Percentiles rank a stretch among this genome's conserved stretches.
phyloP scores from a whole-genome alignment of 2,888 invertebrate species.

The Coenonympha arcania region DNA sequence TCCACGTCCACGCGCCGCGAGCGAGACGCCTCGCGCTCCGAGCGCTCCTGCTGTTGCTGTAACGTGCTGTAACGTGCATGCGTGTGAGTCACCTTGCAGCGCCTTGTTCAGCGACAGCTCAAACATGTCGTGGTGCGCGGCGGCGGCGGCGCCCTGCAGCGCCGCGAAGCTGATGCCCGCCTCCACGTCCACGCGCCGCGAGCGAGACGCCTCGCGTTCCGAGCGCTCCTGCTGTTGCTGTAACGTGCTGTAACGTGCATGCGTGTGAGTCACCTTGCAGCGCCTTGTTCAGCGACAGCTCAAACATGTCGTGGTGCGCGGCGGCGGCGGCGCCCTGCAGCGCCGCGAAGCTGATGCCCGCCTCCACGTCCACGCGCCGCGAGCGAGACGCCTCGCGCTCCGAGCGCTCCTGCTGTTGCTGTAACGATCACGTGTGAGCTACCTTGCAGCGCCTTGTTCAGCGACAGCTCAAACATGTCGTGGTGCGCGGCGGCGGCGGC shows the following conservation, averaged over 20 bases:
- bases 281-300: constrained; percentile 92
- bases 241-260: too few species aligned
- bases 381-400: constrained; percentile 27
- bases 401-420: constrained; percentile 23
- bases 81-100: too few species aligned
- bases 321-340: constrained; percentile 45
- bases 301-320: constrained; percentile 85
- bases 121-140: too few species aligned
- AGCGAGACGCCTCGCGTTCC: too few species aligned
- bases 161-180: too few species aligned
- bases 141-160: too few species aligned
- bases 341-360: constrained; percentile 58
- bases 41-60: constrained; percentile 25
- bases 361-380: constrained; percentile 48
- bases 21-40: constrained; percentile 27
- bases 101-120: too few species aligned
- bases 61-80: too few species aligned
- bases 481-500: constrained; percentile 46
- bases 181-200: too few species aligned
- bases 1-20: constrained; percentile 48
- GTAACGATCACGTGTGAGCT: not conserved
- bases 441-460: constrained; percentile 91
- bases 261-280: constrained; percentile 78
- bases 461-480: constrained; percentile 95
- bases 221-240: too few species aligned